Base-by-base conservation (phyloP, 2,888 invertebrate genomes). In the Mythimna vitellina region DNA sequence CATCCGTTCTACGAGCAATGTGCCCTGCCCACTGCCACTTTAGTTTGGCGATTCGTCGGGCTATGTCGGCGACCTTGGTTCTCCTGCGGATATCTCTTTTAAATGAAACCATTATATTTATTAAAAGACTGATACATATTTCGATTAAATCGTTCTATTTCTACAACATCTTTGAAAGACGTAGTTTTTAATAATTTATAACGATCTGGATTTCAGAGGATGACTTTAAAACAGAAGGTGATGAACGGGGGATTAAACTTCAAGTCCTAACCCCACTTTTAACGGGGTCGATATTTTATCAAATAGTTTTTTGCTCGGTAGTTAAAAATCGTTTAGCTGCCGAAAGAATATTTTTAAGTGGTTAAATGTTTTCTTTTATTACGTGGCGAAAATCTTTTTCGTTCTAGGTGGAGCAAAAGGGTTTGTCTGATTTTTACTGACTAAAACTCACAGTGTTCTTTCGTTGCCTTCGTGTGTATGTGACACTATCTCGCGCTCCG, bases 261-360 rank as follows among this genome's bases (percentile, higher is more conserved):
- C 29, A 57, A 46, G 60, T 66, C 63, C 60, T 25, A 10, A 62
- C 14, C 58, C 63, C 22, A 29, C 70, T 61, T 70, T 53, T 49
- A 72, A 60, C 38, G 46, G 42, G 29, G 4, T 62, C 20, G 20
- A 51, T 74, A 46, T 73, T 82, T 74, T 76, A 64, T 65, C 53
- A 64, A 76, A 73, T 57, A 57, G 61, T 83, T 46, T 46, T 46
- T 73, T 57, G 14, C 70, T 42, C n/a, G 25, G 42, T 57, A 60
- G 25, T 80, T 80, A 62, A 80, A 53, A 63, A 76, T 67, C 75
- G 65, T 42, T 82, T 63, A 66, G 49, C 46, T 4, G 35, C 35
- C 8, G 10, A 63, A 29, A 35, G 10, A 7, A 38, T 65, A 38
- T 56, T 51, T 49, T 51, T 42, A 62, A 76, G 35, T 46, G 42